These are phyloP conservation scores for Sylvietta virens DNA, from an alignment of 2,113 vertebrate genomes.

Conservation along the genomic window DNA sequence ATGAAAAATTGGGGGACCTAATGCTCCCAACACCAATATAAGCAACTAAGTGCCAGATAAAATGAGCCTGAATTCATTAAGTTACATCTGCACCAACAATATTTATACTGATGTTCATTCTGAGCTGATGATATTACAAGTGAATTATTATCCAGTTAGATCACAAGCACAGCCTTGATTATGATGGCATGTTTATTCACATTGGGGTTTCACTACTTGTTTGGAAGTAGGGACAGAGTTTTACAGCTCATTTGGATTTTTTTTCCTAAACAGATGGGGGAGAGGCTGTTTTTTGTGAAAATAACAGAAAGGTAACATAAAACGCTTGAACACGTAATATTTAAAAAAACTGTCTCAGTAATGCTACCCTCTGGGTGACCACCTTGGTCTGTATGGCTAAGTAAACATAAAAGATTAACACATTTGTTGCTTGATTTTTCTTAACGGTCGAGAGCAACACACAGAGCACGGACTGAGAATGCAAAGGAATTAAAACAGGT, in stretches of 20 bases:
- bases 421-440: background rate
- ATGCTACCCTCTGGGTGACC: background rate
- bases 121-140: constrained; percentile 43
- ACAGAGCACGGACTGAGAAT: background rate
- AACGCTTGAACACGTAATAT: background rate
- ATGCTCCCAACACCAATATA: constrained; percentile 16
- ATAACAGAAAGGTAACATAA: background rate
- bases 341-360: background rate
- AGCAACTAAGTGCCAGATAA: constrained; percentile 37
- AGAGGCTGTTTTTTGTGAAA: constrained; percentile 12
- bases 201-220: constrained; percentile 35
- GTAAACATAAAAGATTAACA: background rate
- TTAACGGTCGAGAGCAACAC: background rate
- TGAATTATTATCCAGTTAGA: constrained; percentile 35
- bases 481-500: background rate
- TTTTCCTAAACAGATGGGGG: background rate
- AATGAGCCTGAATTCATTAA: constrained; percentile 21
- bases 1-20: constrained; percentile 35
- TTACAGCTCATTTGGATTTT: background rate
- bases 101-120: constrained; percentile 49
- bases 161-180: constrained; percentile 36
- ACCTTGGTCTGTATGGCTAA: background rate
- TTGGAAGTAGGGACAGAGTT: background rate
- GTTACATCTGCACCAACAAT: constrained; percentile 69
- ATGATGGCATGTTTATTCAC: constrained; percentile 25